Conservation (phyloP, 2,797 vertebrate genomes). For the Hippocampus kuda region DNA sequence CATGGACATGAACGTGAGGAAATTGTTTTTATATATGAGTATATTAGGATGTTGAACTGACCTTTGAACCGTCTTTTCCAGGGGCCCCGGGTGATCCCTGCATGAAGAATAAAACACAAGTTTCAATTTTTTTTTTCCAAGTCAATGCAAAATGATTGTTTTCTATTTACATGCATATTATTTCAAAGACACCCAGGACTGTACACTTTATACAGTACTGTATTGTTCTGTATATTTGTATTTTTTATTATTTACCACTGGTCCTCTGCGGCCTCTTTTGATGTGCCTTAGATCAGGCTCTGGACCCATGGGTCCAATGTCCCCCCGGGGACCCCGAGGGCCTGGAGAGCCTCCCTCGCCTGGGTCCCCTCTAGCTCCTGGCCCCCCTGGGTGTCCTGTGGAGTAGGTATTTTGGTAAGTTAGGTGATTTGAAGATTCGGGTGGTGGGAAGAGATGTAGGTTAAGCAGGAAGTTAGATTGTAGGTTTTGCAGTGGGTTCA, state of each 20-base stretch:
- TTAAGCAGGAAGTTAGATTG: too few relatives aligned
- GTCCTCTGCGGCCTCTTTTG: constrained; percentile 67
- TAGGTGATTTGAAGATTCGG: neutral
- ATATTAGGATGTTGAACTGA: constrained; percentile 13
- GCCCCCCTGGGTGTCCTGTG: constrained; percentile 62
- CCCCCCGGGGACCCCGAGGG: constrained; percentile 62
- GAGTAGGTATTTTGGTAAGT: neutral
- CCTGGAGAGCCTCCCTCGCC: constrained; percentile 58
- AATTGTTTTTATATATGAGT: neutral
- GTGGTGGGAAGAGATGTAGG: neutral
- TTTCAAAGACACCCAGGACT: too few relatives aligned
- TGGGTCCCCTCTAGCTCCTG: constrained; percentile 58
- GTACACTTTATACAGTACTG: neutral
- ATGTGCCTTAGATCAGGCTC: constrained; percentile 63
- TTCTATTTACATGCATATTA: neutral
- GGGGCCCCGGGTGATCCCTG: constrained; percentile 68
- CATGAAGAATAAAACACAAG: constrained; percentile 15
- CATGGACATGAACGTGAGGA: neutral
- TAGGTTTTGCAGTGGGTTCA: too few relatives aligned
- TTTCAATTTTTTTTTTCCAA: neutral
- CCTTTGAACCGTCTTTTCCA: constrained; percentile 70
- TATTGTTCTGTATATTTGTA: neutral
- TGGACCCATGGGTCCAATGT: constrained; percentile 72
- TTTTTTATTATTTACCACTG: constrained; percentile 51
- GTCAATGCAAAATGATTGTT: neutral